These are phyloP conservation scores for Ormyrus pomaceus DNA, from an alignment of 2,888 invertebrate species.

Conservation along the genomic window DNA sequence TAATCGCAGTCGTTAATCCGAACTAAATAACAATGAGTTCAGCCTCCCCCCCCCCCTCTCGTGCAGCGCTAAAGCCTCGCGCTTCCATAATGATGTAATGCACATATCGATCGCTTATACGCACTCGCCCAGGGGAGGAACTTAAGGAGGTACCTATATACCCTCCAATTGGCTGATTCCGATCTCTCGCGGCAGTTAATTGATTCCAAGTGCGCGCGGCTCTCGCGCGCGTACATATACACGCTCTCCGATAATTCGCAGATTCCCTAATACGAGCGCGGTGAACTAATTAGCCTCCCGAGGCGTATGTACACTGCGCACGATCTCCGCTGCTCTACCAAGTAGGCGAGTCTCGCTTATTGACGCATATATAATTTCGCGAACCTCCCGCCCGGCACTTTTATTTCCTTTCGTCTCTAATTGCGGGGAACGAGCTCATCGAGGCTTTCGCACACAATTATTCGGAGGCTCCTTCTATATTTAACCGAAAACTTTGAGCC, in stretches of 20 bases:
- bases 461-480: constrained; percentile 22
- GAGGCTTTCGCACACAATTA: constrained; percentile 51
- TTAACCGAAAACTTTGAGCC: constrained; percentile 23
- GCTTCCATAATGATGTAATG: no score
- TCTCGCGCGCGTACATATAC: background rate
- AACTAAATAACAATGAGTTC: no score
- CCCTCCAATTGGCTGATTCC: constrained; percentile 11
- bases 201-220: constrained; percentile 35
- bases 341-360: background rate
- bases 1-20: no score
- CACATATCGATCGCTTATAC: background rate
- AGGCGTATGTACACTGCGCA: background rate
- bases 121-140: background rate
- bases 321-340: background rate
- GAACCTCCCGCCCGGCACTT: constrained; percentile 7
- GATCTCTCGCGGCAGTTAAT: constrained; percentile 45
- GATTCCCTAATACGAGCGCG: constrained; percentile 30
- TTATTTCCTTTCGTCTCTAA: constrained; percentile 27
- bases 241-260: constrained; percentile 13
- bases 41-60: no score
- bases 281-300: constrained; percentile 33
- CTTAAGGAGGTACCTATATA: background rate
- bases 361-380: background rate
- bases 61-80: no score
- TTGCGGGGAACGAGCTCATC: constrained; percentile 48